These are phyloP conservation scores for Cinara cedri DNA, from an alignment of 2,888 invertebrate genomes.

Conservation along the genomic window DNA sequence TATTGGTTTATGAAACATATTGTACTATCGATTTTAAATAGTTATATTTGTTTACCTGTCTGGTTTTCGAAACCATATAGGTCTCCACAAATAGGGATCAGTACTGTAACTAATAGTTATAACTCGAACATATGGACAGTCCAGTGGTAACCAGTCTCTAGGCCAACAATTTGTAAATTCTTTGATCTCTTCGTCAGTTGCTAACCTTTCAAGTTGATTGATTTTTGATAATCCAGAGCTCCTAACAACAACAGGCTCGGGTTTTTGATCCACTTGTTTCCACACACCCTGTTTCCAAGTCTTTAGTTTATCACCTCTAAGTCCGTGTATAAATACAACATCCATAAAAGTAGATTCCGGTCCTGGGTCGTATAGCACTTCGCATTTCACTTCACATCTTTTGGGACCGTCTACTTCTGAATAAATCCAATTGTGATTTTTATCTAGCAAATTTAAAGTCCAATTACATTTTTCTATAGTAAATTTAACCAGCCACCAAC, in stretches of 20 bases:
- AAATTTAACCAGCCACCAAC: background rate
- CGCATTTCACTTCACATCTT: constrained; percentile 59
- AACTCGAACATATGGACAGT: constrained; percentile 78
- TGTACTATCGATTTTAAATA: background rate
- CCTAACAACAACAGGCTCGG: constrained; percentile 28
- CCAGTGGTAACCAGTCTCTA: constrained; percentile 81
- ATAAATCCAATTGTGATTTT: background rate
- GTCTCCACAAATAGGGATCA: constrained; percentile 77
- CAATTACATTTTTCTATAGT: constrained; percentile 1
- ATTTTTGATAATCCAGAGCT: background rate
- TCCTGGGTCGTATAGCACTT: constrained; percentile 62
- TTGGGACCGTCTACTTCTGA: constrained; percentile 27
- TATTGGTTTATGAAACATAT: background rate
- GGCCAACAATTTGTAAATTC: constrained; percentile 73
- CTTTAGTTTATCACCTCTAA: constrained; percentile 69
- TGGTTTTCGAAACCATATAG: constrained; percentile 69
- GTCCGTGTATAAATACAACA: constrained; percentile 82
- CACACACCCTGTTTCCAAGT: constrained; percentile 84
- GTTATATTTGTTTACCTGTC: constrained; percentile 19
- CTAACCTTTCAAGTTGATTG: constrained; percentile 62
- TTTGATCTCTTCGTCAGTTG: constrained; percentile 62
- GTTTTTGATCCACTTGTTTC: constrained; percentile 61
- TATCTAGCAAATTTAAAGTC: background rate
- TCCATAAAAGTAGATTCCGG: constrained; percentile 65
- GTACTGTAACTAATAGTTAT: constrained; percentile 84